Base-by-base conservation (phyloP, 1,140 invertebrate genomes). In the Hermetia illucens region DNA sequence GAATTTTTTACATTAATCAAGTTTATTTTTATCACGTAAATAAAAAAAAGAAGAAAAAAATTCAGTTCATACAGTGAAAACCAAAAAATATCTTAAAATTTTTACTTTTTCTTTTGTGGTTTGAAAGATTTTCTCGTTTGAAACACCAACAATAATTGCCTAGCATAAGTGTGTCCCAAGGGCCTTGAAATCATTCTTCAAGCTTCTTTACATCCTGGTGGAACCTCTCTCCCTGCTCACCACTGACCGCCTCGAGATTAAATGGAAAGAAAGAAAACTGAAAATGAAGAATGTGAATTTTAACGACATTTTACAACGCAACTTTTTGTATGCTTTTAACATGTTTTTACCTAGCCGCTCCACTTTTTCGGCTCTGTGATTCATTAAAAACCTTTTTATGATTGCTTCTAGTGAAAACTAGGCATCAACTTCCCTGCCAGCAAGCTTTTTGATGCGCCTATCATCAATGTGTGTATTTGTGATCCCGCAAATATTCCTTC, bases 191-290 rank as follows among this genome's bases (percentile, higher is more conserved):
- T 21, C 45, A 27, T 20, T 45, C 29, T 33, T 48, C 38, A 36
- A 46, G 39, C 9, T 8, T 25, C 24, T 33, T 38, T 13, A 44
- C 32, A 41, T 48, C 44, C 40, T 43, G 44, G 25, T 51, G 44
- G 21, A 51, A 46, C n/a, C 46, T 24, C 38, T 48, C 41, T 18
- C 43, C 49, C 30, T 53, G 48, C 36, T 50, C 21, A 20, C 44
- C 36, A 39, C 42, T 46, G 44, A 34, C 9, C 8, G 13, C 24
- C 13, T 13, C 24, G 13, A 27, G 24, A 27, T 27, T 27, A 8
- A 13, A 27, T 9, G 24, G 24, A 13, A 27, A 27, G 13, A 27
- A 27, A 27, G 24, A 27, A 13, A 27, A 27, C 8, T 27, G 24
- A 13, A 8, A 27, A 27, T 27, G 24, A 13, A 27, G 24, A 27